Base-by-base conservation (phyloP, 2,113 vertebrate species). In the Prietella phreatophila region DNA sequence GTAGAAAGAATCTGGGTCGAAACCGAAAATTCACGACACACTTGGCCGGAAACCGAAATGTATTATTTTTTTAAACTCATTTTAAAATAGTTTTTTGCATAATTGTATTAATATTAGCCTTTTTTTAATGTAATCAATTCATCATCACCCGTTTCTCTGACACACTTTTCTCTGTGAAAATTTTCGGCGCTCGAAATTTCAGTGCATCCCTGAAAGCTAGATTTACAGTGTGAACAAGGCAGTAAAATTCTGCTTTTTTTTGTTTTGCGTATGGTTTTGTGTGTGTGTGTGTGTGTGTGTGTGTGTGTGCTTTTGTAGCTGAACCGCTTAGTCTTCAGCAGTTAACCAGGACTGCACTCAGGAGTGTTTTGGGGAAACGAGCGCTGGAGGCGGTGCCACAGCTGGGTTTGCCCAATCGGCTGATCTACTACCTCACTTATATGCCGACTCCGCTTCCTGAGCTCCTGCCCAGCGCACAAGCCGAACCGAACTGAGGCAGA, bases 361-460 rank as follows among this genome's bases (percentile, higher is more conserved):
- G 97, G 90, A 95, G 87, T 80, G 90, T 92, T 0, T 91, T 97
- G 0, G 97, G 97, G 0, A 94, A 87, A 69, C 92, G 92, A 25
- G 95, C 95, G 0, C 91, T 94, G 69, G 90, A 95, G 50, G 95
- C 94, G 33, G 92, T 97, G 0, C 87, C 95, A 91, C 91, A 95
- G 88, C 92, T 99, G 20, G 90, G 93, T 25, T 95, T 98, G 33
- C 97, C 98, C 6, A 94, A 92, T 0, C 90, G 96, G 81, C 94
- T 98, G 36, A 94, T 96, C 50, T 84, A 91, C 39, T 99, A 96
- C 93, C 96, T 99, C n/a, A 96, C 94, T 33, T 97, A 97, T 91
- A 89, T n/a, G 30, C 92, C 92, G 9, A 88, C 92, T 63, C 91
- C 91, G 56, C 82, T 88, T 61, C 14, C 91, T 82, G 91, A 88